A percentile compares a stretch with the other conserved stretches of the same genome.
phyloP scores from a whole-genome alignment of 2,888 invertebrate genomes.

The Zele albiditarsus region DNA sequence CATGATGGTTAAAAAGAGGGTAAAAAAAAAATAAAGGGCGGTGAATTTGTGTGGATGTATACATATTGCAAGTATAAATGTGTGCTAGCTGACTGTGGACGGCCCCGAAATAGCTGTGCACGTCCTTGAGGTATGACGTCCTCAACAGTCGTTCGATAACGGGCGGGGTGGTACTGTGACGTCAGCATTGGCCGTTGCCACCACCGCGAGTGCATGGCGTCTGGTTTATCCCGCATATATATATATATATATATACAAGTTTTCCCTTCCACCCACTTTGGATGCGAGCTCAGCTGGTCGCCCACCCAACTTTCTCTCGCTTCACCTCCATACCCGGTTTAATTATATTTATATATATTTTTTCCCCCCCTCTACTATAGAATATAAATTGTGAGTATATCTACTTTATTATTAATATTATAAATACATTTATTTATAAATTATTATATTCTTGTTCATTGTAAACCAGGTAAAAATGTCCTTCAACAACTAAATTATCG shows the following conservation, averaged over 20 bases:
- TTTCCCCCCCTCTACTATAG: background rate
- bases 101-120: conserved; percentile 50
- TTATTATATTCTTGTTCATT: background rate
- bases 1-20: conserved; percentile 7
- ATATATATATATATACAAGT: background rate
- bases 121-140: conserved; percentile 71
- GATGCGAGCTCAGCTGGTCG: conserved; percentile 34
- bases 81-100: conserved; percentile 22
- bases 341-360: background rate
- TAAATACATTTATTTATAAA: background rate
- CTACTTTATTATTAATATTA: background rate
- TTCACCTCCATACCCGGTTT: conserved; percentile 24
- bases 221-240: conserved; percentile 27
- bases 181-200: conserved; percentile 62
- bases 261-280: conserved; percentile 14
- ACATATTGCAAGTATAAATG: conserved; percentile 37
- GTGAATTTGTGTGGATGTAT: conserved; percentile 22
- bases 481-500: conserved; percentile 6
- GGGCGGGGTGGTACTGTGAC: conserved; percentile 67
- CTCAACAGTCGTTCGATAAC: conserved; percentile 64
- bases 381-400: background rate
- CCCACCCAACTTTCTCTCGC: conserved; percentile 33
- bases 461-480: background rate
- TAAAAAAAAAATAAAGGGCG: conserved; percentile 11
- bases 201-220: conserved; percentile 41